These are phyloP conservation scores for Lasius fuliginosus DNA, from an alignment of 2,888 invertebrate genomes.

Conservation along the genomic window DNA sequence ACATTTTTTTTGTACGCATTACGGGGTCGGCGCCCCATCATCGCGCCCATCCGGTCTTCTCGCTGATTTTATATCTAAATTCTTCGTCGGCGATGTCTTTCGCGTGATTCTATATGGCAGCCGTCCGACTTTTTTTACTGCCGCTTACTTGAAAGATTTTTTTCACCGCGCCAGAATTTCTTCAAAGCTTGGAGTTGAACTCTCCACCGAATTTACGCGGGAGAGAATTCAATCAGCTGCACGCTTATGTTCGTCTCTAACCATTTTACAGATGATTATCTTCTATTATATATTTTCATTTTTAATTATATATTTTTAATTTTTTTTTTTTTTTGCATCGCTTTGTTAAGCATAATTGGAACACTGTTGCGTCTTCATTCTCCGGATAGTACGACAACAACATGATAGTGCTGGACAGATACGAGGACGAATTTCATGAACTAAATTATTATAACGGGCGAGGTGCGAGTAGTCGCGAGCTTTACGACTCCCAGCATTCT, in stretches of 20 bases:
- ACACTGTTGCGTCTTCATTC: neutral
- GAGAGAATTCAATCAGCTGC: neutral
- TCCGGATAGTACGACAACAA: constrained; percentile 25
- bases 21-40: constrained; percentile 40
- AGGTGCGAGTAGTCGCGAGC: constrained; percentile 71
- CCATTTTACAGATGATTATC: neutral
- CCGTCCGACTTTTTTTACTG: neutral
- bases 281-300: neutral
- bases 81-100: constrained; percentile 44
- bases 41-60: constrained; percentile 49
- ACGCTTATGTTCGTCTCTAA: neutral
- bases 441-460: constrained; percentile 84
- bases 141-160: constrained; percentile 15
- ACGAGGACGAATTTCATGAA: constrained; percentile 79
- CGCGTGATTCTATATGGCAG: constrained; percentile 22
- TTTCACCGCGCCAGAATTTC: constrained; percentile 4
- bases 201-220: constrained; percentile 24
- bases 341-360: constrained; percentile 19
- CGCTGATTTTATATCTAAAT: constrained; percentile 69
- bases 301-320: neutral
- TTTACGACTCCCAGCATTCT: constrained; percentile 84
- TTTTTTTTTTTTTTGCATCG: too few species aligned
- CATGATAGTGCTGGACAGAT: constrained; percentile 31
- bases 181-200: constrained; percentile 21
- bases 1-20: constrained; percentile 75